Evolutionary conservation across 2,797 vertebrate genomes (phyloP), one percentile per base, ranked within the genome.

Genomic region (Lagocephalus sceleratus): DNA sequence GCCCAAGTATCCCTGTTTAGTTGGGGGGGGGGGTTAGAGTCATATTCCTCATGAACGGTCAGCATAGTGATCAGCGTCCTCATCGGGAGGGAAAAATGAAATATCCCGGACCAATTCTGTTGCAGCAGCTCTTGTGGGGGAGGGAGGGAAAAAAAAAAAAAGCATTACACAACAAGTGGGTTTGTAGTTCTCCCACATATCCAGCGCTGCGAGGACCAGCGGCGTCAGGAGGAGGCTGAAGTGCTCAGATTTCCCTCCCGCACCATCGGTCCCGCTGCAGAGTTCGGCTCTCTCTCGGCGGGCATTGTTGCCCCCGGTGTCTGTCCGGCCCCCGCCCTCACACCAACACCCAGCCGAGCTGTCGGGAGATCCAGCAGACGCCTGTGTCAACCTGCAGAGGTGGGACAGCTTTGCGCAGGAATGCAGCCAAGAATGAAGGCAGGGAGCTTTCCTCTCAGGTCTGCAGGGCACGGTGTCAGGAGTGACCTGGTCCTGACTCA

Each of bases 161-260:
- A 64, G 68, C 85, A 81, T 90, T 87, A 88, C 80, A 79, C 86
- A 90, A 88, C 72, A 79, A 81, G 78, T 74, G 70, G 78, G 79
- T 79, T 77, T 78, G 79, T 65, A 85, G 32, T 64, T 60, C 82
- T 76, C 83, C 83, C 73, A 84, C 85, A 54, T 40, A 52, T 56
- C 19, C 10, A 57, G 63, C 60, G 67, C 75, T 79, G 68, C 68
- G 40, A 72, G 74, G 58, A 71, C 59, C 63, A 64, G 57, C 73
- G 71, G 57, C 48, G 72, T 69, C 62, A 46, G 75, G 68, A 85
- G 82, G 66, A 79, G 80, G 83, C 78, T 76, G 67, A 70, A 83
- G 79, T 67, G 62, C 63, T 75, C 61, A 47, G 67, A 47, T 66
- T 70, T 67, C 67, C 61, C 61, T 71, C 63, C 45, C 56, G 66